A percentile compares a stretch with the other conserved stretches of the same genome.
phyloP scores from a whole-genome alignment of 2,888 invertebrate species.

The Laspeyria flexula region DNA sequence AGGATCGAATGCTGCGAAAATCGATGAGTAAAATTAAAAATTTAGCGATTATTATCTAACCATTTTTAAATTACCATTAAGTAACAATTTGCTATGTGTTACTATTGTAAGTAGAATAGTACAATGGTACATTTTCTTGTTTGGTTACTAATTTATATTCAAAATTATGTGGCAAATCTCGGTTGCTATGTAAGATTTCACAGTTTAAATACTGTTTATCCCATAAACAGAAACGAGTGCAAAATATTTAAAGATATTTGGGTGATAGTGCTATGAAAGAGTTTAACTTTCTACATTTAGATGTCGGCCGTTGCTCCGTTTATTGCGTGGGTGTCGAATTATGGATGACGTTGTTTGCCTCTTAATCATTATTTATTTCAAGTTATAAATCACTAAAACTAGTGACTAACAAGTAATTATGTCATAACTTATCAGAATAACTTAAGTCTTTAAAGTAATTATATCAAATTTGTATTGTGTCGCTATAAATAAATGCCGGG shows the following conservation, averaged over 20 bases:
- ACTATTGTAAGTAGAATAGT: too few species aligned
- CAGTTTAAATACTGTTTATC: neutral
- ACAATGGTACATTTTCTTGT: too few species aligned
- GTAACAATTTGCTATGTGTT: too few species aligned
- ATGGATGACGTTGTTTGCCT: conserved; percentile 12
- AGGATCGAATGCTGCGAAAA: too few species aligned
- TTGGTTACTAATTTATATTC: too few species aligned
- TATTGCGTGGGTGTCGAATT: conserved; percentile 20
- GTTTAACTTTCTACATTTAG: conserved; percentile 18
- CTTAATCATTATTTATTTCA: conserved; percentile 5
- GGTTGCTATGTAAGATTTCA: neutral
- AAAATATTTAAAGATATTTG: conserved; percentile 6
- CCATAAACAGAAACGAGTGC: conserved; percentile 6
- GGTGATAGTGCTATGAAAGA: neutral
- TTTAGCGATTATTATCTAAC: too few species aligned
- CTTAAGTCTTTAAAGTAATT: neutral
- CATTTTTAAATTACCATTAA: too few species aligned
- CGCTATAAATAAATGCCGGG: neutral
- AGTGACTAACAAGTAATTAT: neutral
- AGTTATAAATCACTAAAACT: conserved; percentile 14
- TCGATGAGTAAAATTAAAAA: too few species aligned
- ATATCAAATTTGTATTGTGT: neutral
- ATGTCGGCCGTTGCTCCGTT: conserved; percentile 18
- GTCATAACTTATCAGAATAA: neutral
- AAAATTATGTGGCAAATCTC: too few species aligned